A percentile compares a stretch with the other conserved stretches of the same genome.
phyloP scores from a whole-genome alignment of 1,140 invertebrate genomes.

The Drosophila kanapiae region DNA sequence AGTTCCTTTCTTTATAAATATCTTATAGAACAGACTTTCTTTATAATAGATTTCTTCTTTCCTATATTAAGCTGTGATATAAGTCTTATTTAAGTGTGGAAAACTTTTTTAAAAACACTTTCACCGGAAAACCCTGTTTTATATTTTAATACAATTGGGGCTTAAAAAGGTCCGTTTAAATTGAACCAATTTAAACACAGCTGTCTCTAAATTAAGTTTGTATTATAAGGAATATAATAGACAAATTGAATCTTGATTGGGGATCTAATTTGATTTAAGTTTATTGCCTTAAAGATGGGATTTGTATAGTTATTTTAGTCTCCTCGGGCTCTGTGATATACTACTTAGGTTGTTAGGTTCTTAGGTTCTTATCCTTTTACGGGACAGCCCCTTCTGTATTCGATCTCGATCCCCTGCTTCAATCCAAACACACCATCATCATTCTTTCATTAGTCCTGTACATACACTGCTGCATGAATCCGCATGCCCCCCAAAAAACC shows the following conservation, averaged over 20 bases:
- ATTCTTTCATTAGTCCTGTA: constrained; percentile 17
- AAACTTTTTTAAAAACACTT: too few relatives aligned
- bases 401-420: constrained; percentile 11
- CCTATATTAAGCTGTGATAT: background rate
- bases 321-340: background rate
- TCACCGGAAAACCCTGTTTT: too few relatives aligned
- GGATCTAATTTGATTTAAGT: background rate
- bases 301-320: background rate
- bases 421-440: constrained; percentile 6
- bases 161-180: background rate
- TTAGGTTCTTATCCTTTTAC: background rate
- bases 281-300: background rate
- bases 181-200: background rate
- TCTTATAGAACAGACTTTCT: background rate
- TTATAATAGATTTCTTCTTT: background rate
- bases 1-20: background rate
- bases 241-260: background rate
- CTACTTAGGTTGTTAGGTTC: background rate
- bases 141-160: background rate
- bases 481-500: constrained; percentile 7
- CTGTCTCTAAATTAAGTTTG: background rate
- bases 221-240: too few relatives aligned
- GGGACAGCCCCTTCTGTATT: constrained; percentile 4
- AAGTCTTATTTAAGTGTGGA: too few relatives aligned
- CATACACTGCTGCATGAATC: constrained; percentile 27